Base-by-base conservation (phyloP, 2,797 vertebrate genomes). In the Propithecus deckenii region DNA sequence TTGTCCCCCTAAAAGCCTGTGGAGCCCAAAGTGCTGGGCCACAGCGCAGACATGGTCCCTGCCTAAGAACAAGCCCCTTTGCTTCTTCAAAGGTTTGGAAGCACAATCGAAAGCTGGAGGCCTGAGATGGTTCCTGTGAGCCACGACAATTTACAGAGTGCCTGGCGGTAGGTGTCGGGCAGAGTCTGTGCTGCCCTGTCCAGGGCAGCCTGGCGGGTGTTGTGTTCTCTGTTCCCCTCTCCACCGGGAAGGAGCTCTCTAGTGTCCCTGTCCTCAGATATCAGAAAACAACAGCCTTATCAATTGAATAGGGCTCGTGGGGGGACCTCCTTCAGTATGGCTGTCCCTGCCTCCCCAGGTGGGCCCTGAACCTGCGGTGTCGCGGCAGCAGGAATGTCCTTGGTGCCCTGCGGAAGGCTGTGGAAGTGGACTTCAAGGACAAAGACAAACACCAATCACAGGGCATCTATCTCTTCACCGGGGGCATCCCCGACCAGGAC, bases 401-500 rank as follows among this genome's bases (percentile, higher is more conserved):
- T 94, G 55, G 98, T 3, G 99, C 99, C 0, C 97, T 99, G 65
- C 98, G 98, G 92, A 98, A 97, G 94, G 98, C 98, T 13, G 71
- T 99, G 55, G 99, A 99, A 96, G 96, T 98, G 63, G 98, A 99
- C 88, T 98, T 99, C 86, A 98, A 95, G 96, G 98, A 99, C 72
- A 98, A 97, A 90, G 98, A 98, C 35, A 97, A 97, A 23, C 69
- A 98, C 10, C 96, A 97, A 25, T 98, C 98, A 0, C 98, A 98
- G 67, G 99, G 99, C 41, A 94, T 99, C 86, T 99, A 99, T 95
- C 98, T 99, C 74, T 98, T 99, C 94, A 99, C 99, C 0, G 99
- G 99, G 35, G 99, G 99, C 84, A 76, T 99, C 85, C 99, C 99
- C 4, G 99, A 99, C 97, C 99, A 99, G 98, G 98, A 99, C 50